phyloP scores from a whole-genome alignment of 2,888 invertebrate genomes.

The Lymantria monacha region DNA sequence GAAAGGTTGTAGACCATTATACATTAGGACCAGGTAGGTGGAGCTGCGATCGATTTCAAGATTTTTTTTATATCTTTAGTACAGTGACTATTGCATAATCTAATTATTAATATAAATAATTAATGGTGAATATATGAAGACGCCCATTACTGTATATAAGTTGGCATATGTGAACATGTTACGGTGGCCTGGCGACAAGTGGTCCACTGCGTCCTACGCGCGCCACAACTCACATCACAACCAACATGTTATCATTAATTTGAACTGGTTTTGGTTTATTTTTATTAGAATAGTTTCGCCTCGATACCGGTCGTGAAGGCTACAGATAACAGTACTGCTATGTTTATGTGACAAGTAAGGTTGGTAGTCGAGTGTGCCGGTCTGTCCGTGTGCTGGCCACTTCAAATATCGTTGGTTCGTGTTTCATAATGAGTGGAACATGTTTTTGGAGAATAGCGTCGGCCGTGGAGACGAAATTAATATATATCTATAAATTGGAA shows the following conservation, averaged over 20 bases:
- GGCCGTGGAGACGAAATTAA: slow-evolving; percentile 50
- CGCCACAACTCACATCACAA: slow-evolving; percentile 40
- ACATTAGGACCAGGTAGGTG: no score
- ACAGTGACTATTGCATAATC: no score
- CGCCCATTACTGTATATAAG: no score
- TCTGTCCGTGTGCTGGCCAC: slow-evolving; percentile 43
- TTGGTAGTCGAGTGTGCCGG: slow-evolving; percentile 33
- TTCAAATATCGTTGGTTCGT: slow-evolving; percentile 76
- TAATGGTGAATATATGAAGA: no score
- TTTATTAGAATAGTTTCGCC: slow-evolving; percentile 79
- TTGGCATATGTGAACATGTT: no score
- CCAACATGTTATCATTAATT: slow-evolving; percentile 57
- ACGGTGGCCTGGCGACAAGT: slow-evolving; percentile 16
- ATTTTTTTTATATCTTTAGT: no score
- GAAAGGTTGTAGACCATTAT: no score
- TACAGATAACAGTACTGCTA: slow-evolving; percentile 79
- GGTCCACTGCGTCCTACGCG: slow-evolving; percentile 15
- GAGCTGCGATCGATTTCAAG: no score
- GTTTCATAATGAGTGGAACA: slow-evolving; percentile 78
- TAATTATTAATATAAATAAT: no score
- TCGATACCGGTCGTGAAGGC: slow-evolving; percentile 74
- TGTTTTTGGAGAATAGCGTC: slow-evolving; percentile 61
- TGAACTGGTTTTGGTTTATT: slow-evolving; percentile 74
- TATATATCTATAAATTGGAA: no score
- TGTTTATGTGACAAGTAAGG: slow-evolving; percentile 57